These are phyloP conservation scores for Cylloceria caligata DNA, from an alignment of 2,888 invertebrate genomes.

Conservation along the genomic window DNA sequence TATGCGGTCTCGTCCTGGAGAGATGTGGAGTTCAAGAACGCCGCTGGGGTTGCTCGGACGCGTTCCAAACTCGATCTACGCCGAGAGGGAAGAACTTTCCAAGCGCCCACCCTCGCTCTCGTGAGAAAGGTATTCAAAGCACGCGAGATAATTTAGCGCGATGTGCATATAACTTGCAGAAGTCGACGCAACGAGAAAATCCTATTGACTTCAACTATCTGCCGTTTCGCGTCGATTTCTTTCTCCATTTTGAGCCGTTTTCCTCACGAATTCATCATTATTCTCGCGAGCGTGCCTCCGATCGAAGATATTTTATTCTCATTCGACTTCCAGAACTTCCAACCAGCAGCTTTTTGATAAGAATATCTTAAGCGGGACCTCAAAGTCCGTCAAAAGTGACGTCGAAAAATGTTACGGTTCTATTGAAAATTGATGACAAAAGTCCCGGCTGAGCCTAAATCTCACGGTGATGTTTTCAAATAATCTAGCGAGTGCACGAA, in stretches of 20 bases:
- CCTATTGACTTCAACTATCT: not conserved
- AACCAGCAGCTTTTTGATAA: constrained; percentile 15
- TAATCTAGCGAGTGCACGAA: too few species aligned
- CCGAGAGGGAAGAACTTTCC: constrained; percentile 46
- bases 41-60: constrained; percentile 25
- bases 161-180: constrained; percentile 11
- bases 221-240: not conserved
- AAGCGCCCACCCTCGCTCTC: constrained; percentile 29
- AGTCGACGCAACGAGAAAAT: constrained; percentile 12
- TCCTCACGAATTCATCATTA: constrained; percentile 49
- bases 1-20: constrained; percentile 24
- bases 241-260: not conserved
- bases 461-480: too few species aligned
- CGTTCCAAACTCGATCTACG: constrained; percentile 52
- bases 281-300: constrained; percentile 27
- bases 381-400: too few species aligned
- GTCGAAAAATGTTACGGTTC: too few species aligned
- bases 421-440: too few species aligned
- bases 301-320: constrained; percentile 30
- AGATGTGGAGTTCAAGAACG: constrained; percentile 30
- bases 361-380: too few species aligned
- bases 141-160: constrained; percentile 49
- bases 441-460: too few species aligned
- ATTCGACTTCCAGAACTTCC: constrained; percentile 10
- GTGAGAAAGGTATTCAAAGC: constrained; percentile 46